Evolutionary conservation across 2,113 vertebrate species (phyloP).

Genomic region (Aphyosemion australe): DNA sequence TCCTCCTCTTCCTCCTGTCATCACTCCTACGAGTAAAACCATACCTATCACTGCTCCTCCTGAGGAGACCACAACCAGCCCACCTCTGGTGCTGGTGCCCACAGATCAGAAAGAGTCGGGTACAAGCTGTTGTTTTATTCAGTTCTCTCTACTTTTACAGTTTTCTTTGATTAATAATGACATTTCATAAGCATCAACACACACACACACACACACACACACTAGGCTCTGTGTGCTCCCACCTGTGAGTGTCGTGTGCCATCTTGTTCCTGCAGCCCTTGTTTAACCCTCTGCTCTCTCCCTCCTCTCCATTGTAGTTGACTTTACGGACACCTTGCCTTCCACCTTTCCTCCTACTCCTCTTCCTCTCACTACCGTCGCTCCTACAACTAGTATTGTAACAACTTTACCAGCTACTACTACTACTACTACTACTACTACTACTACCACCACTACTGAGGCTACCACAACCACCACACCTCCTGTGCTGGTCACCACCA

Average conservation of each 20-base stretch:
- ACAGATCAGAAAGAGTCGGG: conserved; percentile 72
- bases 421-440: conserved; percentile 42
- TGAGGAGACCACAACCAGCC: conserved; percentile 60
- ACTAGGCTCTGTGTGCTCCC: too few species aligned
- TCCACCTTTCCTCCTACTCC: too few species aligned
- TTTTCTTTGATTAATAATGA: too few species aligned
- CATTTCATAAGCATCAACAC: too few species aligned
- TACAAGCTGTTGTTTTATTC: conserved; percentile 58
- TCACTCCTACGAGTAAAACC: conserved; percentile 64
- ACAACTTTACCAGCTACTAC: conserved; percentile 42
- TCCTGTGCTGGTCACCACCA: conserved; percentile 10
- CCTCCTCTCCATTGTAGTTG: too few species aligned
- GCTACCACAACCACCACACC: conserved; percentile 47
- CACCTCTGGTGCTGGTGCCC: conserved; percentile 76
- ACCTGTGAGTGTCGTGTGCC: too few species aligned
- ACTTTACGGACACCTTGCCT: too few species aligned
- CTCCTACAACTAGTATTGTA: conserved; percentile 30
- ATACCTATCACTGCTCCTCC: conserved; percentile 52
- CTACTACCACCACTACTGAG: conserved; percentile 56
- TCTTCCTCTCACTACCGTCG: not conserved
- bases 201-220: too few species aligned
- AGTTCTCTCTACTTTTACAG: conserved; percentile 12
- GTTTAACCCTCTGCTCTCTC: too few species aligned
- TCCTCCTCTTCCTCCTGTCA: conserved; percentile 68
- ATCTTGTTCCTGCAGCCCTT: too few species aligned